Evolutionary conservation across 2,113 vertebrate species (phyloP), one percentile per base, ranked within the genome.

Genomic region (Ammodytes dubius): DNA sequence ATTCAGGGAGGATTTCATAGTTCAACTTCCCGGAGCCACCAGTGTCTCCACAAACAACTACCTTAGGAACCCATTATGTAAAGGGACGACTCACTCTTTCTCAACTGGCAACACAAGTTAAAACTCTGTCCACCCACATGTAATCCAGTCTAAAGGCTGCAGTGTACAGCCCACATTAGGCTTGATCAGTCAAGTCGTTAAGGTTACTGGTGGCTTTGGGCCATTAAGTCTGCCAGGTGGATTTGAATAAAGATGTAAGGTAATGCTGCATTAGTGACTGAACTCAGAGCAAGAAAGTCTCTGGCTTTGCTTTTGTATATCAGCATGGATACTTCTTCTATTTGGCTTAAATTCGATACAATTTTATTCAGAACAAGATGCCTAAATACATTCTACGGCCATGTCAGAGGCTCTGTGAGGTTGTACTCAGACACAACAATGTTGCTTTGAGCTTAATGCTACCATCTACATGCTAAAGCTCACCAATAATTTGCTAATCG

Each of bases 131-230:
- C 63, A 82, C 58, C 71, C 11, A 80, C 81, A 69, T 79, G 58
- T 67, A 78, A 81, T 79, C 61, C 56, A 71, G 71, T 61, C 63
- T 64, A 70, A 77, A 77, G 68, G 63, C 72, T 71, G 57, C n/a
- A n/a, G n/a, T 35, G 49, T 12, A 11, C 67, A 50, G 58, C 68
- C 73, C 49, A 61, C 80, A 70, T 54, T 35, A 42, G 35, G 61
- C 60, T 69, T 39, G 19, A 66, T 81, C 80, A 74, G 49, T 85
- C 72, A 80, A 66, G 61, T 45, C 39, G 50, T 73, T 76, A 42
- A 54, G 27, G 65, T 67, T 71, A 56, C 47, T 47, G 57, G 72
- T 61, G 43, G 53, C 54, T 80, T 52, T 50, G 46, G 70, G 40
- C 50, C 35, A 39, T 46, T 37, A 58, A 46, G 11, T 67, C 27